Conservation (phyloP, 2,113 vertebrate genomes). For the Petroica traversi region DNA sequence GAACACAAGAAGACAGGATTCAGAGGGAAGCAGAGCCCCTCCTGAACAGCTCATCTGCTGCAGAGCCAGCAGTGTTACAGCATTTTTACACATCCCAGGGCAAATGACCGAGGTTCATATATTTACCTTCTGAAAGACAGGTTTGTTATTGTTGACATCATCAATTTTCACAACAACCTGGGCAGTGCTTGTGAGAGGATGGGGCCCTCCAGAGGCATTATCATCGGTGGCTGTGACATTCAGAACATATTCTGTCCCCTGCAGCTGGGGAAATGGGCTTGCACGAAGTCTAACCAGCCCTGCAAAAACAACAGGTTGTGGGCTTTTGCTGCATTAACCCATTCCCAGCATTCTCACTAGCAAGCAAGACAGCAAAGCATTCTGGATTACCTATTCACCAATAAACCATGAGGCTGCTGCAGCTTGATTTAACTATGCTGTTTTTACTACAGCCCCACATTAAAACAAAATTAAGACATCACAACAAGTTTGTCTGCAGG, state of each 20-base stretch:
- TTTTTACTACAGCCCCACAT: background rate
- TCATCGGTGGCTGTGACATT: slow-evolving; percentile 85
- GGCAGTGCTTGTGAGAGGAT: slow-evolving; percentile 77
- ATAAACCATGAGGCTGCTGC: background rate
- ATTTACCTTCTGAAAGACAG: slow-evolving; percentile 86
- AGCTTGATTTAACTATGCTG: background rate
- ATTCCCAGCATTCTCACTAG: background rate
- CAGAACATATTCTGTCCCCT: slow-evolving; percentile 85
- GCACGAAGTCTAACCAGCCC: slow-evolving; percentile 86
- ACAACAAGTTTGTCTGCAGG: background rate
- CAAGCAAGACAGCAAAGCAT: background rate
- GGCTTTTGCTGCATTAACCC: background rate
- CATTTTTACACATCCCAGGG: background rate
- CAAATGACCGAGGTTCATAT: background rate
- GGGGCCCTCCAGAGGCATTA: slow-evolving; percentile 82
- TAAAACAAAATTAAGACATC: background rate
- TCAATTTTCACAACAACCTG: slow-evolving; percentile 85
- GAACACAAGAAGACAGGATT: background rate
- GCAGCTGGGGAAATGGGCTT: slow-evolving; percentile 80
- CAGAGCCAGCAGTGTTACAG: background rate
- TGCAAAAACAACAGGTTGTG: slow-evolving; percentile 39
- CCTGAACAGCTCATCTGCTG: background rate
- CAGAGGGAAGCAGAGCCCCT: background rate
- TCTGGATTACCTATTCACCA: background rate
- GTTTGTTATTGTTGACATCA: slow-evolving; percentile 90